A percentile compares a stretch with the other conserved stretches of the same genome.
Evolutionary conservation across 2,888 invertebrate genomes (phyloP).

Genomic region (Megaustenia siamemsis): DNA sequence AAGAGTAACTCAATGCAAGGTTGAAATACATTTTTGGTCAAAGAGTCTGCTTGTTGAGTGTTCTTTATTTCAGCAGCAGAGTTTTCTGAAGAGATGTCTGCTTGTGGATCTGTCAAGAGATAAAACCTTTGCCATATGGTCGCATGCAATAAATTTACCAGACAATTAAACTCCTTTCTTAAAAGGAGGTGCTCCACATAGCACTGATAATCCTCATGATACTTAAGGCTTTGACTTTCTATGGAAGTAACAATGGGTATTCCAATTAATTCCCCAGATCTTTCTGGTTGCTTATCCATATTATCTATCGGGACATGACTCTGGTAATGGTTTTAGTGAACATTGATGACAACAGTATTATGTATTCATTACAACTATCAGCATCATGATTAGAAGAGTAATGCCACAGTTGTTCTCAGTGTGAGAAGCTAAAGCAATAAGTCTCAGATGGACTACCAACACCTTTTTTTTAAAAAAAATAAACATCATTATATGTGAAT

Average conservation of each 20-base stretch:
- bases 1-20: neutral
- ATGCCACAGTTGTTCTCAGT: too few species aligned
- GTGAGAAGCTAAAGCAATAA: too few species aligned
- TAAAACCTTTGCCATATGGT: conserved; percentile 38
- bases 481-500: too few species aligned
- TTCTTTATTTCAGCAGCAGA: neutral
- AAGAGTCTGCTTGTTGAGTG: neutral
- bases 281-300: neutral
- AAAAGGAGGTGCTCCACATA: neutral
- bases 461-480: too few species aligned
- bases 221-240: neutral
- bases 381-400: too few species aligned
- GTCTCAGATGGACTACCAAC: too few species aligned
- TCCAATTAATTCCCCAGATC: neutral
- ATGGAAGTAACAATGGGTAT: neutral
- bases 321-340: too few species aligned
- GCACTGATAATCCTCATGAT: neutral
- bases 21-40: too few species aligned
- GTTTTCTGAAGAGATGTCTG: neutral
- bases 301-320: too few species aligned
- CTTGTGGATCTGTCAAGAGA: neutral
- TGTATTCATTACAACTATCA: too few species aligned
- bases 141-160: neutral
- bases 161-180: neutral
- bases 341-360: too few species aligned